These are phyloP conservation scores for Invenusta paracnida DNA, from an alignment of 2,888 invertebrate species.

Conservation along the genomic window DNA sequence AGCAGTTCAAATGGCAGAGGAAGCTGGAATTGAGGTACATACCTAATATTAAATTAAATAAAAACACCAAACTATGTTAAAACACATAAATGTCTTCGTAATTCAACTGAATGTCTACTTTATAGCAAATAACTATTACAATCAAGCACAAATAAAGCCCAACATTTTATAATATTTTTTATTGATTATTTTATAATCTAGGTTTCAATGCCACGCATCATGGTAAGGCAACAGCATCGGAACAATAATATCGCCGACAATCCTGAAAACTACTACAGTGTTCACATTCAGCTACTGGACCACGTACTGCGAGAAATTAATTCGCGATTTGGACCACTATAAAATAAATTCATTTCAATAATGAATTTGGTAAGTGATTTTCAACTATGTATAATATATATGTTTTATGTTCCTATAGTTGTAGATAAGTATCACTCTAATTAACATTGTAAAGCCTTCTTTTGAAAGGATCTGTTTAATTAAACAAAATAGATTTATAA, in stretches of 20 bases:
- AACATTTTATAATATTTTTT: neutral
- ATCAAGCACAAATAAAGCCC: neutral
- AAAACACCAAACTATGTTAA: too few species aligned
- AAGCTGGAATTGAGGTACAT: neutral
- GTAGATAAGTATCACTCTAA: too few species aligned
- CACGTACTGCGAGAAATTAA: neutral
- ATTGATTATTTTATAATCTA: neutral
- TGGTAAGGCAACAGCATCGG: neutral
- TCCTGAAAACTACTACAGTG: too few species aligned
- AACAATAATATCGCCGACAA: too few species aligned
- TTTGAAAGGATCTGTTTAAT: neutral
- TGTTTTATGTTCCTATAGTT: too few species aligned
- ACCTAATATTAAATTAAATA: neutral
- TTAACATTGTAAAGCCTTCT: neutral
- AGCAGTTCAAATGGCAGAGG: slow-evolving; percentile 6
- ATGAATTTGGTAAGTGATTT: neutral
- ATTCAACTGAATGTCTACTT: neutral
- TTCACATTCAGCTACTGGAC: neutral
- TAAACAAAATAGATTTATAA: neutral
- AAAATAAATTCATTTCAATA: neutral
- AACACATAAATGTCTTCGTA: neutral
- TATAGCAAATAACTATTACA: neutral
- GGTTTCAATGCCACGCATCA: neutral
- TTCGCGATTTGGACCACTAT: neutral
- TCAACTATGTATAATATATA: too few species aligned